These are phyloP conservation scores for Calameuta filiformis DNA, from an alignment of 2,888 invertebrate genomes.

Conservation along the genomic window DNA sequence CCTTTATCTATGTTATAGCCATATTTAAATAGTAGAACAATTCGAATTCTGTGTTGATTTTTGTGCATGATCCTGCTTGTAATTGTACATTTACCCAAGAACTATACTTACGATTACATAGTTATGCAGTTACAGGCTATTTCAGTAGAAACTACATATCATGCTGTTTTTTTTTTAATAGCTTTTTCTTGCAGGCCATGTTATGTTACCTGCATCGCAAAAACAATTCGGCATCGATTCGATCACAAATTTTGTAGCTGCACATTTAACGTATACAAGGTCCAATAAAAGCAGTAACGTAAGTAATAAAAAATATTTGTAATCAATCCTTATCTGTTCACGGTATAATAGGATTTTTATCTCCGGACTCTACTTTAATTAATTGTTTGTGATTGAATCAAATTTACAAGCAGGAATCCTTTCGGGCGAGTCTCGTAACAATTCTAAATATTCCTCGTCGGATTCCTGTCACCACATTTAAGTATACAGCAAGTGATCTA, in stretches of 20 bases:
- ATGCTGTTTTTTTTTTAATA: no score
- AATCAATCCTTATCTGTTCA: background rate
- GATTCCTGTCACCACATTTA: background rate
- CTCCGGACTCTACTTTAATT: background rate
- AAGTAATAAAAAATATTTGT: background rate
- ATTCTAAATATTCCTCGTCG: background rate
- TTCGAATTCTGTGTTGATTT: background rate
- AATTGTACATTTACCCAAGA: no score
- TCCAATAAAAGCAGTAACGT: background rate
- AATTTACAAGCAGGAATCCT: background rate
- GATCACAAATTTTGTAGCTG: background rate
- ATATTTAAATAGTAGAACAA: background rate
- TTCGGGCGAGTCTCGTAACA: background rate
- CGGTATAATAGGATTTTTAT: background rate
- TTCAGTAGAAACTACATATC: no score
- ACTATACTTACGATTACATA: no score
- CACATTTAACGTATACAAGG: background rate
- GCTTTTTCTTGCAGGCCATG: no score
- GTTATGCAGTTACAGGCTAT: no score
- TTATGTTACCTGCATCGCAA: background rate
- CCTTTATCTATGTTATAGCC: background rate
- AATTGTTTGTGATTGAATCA: background rate
- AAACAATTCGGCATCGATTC: background rate
- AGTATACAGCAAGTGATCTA: background rate
- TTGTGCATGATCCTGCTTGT: no score